A percentile compares a stretch with the other conserved stretches of the same genome.
Conservation (phyloP, 2,888 invertebrate species). For the Alentia gelatinosa region DNA sequence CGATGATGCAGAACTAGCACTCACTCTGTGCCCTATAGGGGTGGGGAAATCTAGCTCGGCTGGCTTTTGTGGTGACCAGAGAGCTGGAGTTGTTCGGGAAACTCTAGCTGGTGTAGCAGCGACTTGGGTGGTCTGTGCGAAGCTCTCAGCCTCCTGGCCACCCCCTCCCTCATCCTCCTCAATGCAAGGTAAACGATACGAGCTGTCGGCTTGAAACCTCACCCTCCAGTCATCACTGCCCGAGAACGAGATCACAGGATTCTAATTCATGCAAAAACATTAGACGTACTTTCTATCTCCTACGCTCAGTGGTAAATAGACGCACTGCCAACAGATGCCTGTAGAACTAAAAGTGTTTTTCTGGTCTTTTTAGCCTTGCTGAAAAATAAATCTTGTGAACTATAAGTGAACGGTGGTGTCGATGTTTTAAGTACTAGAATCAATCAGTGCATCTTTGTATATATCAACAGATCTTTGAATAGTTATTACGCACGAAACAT, state of each 20-base stretch:
- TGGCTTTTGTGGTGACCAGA: no score
- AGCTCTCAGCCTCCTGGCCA: neutral
- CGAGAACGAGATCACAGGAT: neutral
- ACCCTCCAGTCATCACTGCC: slow-evolving; percentile 1
- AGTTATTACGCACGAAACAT: no score
- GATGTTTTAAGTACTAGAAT: no score
- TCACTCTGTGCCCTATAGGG: no score
- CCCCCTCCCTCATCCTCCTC: no score
- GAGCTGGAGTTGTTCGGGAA: no score
- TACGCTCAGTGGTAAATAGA: neutral
- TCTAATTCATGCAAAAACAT: slow-evolving; percentile 2
- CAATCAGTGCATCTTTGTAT: no score
- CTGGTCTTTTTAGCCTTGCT: neutral
- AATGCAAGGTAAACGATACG: slow-evolving; percentile 9
- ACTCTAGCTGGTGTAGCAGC: neutral
- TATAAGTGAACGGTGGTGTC: no score
- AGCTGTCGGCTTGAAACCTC: neutral
- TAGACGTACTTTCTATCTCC: neutral
- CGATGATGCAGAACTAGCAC: no score
- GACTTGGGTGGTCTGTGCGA: neutral
- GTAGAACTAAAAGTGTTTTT: neutral
- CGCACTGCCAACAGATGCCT: neutral
- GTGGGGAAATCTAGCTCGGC: no score
- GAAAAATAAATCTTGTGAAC: no score
- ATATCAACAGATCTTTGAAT: no score